Evolutionary conservation across 2,113 vertebrate genomes (phyloP).

Genomic region (Arenaria interpres): DNA sequence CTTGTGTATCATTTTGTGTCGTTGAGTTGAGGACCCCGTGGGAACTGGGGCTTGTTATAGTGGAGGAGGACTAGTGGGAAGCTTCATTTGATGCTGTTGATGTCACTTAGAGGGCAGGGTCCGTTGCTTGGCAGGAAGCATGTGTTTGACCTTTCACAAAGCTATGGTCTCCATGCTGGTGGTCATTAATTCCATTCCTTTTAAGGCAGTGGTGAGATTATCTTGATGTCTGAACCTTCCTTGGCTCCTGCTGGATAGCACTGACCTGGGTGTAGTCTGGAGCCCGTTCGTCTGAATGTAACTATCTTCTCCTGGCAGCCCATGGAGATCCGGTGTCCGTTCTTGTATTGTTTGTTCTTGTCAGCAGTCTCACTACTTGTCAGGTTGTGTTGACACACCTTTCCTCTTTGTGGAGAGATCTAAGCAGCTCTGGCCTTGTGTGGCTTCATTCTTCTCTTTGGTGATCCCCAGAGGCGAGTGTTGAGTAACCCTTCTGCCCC

Average conservation of each 20-base stretch:
- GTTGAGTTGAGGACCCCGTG: neutral
- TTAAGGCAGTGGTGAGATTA: slow-evolving; percentile 1
- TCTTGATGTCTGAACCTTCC: slow-evolving; percentile 34
- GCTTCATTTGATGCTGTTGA: neutral
- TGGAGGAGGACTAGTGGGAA: neutral
- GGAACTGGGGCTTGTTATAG: neutral
- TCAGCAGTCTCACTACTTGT: neutral
- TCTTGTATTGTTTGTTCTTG: slow-evolving; percentile 12
- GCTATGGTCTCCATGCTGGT: neutral
- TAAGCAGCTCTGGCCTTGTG: neutral
- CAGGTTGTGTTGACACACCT: slow-evolving; percentile 7
- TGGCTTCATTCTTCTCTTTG: neutral
- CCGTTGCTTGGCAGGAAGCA: neutral
- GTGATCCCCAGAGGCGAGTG: neutral
- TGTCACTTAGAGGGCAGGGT: slow-evolving; percentile 3
- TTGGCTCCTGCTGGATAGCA: neutral
- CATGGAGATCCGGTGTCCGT: neutral
- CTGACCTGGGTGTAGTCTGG: slow-evolving; percentile 53
- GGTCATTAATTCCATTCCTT: slow-evolving; percentile 59
- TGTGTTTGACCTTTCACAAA: slow-evolving; percentile 37
- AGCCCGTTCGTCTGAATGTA: neutral
- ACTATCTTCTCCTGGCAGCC: neutral
- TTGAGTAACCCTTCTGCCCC: neutral
- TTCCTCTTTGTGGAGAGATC: neutral
- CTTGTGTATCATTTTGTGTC: neutral